A percentile compares a stretch with the other conserved stretches of the same genome.
These are phyloP conservation scores for Elymnias hypermnestra DNA, from an alignment of 1,140 invertebrate species.

Conservation along the genomic window DNA sequence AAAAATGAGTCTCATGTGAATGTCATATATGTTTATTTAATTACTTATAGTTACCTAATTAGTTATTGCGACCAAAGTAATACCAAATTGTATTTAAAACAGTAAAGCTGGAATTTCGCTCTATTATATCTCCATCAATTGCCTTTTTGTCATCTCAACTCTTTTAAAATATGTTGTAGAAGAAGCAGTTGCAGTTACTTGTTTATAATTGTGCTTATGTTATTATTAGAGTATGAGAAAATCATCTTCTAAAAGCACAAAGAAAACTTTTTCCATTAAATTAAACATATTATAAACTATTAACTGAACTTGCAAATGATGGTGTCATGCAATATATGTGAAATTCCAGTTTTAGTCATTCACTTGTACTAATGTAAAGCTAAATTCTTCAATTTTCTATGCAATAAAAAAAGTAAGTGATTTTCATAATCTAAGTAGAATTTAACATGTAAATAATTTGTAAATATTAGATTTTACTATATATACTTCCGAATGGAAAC, in stretches of 20 bases:
- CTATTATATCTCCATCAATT: too few species aligned
- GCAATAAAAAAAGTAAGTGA: slow-evolving; percentile 13
- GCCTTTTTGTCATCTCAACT: background rate
- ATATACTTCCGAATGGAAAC: slow-evolving; percentile 28
- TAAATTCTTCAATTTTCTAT: slow-evolving; percentile 16
- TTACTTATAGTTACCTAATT: background rate
- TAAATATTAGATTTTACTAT: slow-evolving; percentile 55
- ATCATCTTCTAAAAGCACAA: too few species aligned
- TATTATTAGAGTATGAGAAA: too few species aligned
- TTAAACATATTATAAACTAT: too few species aligned
- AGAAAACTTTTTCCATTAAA: too few species aligned
- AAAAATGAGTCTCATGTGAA: too few species aligned
- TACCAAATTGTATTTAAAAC: background rate
- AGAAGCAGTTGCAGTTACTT: too few species aligned
- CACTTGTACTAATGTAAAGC: background rate
- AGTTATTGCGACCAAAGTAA: slow-evolving; percentile 1
- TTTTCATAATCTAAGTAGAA: slow-evolving; percentile 23
- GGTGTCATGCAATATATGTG: too few species aligned
- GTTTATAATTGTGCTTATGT: too few species aligned
- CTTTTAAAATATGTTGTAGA: too few species aligned
- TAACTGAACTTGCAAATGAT: too few species aligned
- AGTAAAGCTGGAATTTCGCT: background rate
- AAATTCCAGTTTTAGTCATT: too few species aligned
- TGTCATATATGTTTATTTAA: background rate
- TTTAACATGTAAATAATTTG: slow-evolving; percentile 44